These are phyloP conservation scores for Diadema setosum DNA, from an alignment of 35 echinoderm and acorn worm genomes.

Conservation along the genomic window DNA sequence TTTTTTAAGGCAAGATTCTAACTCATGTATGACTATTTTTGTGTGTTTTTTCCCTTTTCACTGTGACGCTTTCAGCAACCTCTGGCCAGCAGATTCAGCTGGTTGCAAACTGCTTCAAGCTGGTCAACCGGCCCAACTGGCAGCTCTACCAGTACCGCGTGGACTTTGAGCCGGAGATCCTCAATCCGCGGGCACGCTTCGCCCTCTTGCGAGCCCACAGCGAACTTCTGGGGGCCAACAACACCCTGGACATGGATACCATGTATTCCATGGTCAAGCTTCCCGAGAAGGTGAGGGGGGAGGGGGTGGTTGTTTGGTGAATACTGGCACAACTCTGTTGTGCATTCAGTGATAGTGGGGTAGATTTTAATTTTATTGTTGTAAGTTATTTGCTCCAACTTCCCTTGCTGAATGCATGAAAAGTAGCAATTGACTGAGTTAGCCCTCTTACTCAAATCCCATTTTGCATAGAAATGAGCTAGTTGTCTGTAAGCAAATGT, in stretches of 20 bases:
- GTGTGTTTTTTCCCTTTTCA: neutral
- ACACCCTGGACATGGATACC: constrained; percentile 79
- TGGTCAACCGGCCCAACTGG: constrained; percentile 52
- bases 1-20: neutral
- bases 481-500: no score
- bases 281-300: constrained; percentile 61
- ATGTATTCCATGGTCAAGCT: constrained; percentile 61
- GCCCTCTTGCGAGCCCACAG: constrained; percentile 42
- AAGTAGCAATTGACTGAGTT: no score
- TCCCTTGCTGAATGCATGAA: no score
- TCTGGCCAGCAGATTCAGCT: neutral
- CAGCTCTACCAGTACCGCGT: constrained; percentile 91
- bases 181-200: constrained; percentile 47
- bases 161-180: constrained; percentile 61
- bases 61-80: neutral
- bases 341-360: no score
- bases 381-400: no score
- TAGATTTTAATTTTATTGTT: no score
- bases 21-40: neutral
- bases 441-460: no score
- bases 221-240: constrained; percentile 15
- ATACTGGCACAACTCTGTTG: no score
- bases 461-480: no score
- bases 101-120: constrained; percentile 62
- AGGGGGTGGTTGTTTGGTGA: no score